Percentiles rank a stretch among this genome's conserved stretches.
phyloP scores from a whole-genome alignment of 2,888 invertebrate species.

The Chesias legatella region DNA sequence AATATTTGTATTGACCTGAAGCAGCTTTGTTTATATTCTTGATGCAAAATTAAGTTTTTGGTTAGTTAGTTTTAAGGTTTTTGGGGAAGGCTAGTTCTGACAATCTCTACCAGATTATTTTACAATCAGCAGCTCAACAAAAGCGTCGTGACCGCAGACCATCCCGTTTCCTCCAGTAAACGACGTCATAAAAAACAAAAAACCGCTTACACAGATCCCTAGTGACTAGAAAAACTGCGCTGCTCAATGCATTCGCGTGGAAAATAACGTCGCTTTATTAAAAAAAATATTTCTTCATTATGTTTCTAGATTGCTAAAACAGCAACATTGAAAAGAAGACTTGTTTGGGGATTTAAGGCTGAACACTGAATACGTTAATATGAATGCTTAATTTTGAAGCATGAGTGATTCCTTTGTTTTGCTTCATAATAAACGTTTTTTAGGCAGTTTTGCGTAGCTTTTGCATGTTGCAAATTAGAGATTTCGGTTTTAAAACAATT shows the following conservation, averaged over 20 bases:
- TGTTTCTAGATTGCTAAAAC: constrained; percentile 2
- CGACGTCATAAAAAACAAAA: constrained; percentile 62
- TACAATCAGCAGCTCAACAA: constrained; percentile 60
- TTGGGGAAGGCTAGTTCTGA: too few species aligned
- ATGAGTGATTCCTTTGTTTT: constrained; percentile 7
- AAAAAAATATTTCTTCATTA: constrained; percentile 6
- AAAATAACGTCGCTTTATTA: constrained; percentile 47
- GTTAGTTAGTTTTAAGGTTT: too few species aligned
- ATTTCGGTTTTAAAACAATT: too few species aligned
- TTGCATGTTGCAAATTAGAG: too few species aligned
- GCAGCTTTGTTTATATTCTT: too few species aligned
- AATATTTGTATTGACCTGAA: too few species aligned
- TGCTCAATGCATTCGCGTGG: constrained; percentile 57
- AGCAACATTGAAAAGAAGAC: constrained; percentile 6
- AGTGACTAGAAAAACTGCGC: constrained; percentile 53
- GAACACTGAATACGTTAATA: constrained; percentile 3
- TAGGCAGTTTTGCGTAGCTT: not conserved
- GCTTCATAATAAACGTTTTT: not conserved
- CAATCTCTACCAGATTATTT: too few species aligned
- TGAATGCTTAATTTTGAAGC: constrained; percentile 11
- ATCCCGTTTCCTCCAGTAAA: constrained; percentile 68
- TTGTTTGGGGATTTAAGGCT: constrained; percentile 3
- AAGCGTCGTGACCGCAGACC: constrained; percentile 57
- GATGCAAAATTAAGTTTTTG: too few species aligned
- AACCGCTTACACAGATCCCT: constrained; percentile 55